These are phyloP conservation scores for Perizoma affinitatum DNA, from an alignment of 2,888 invertebrate species.

Conservation along the genomic window DNA sequence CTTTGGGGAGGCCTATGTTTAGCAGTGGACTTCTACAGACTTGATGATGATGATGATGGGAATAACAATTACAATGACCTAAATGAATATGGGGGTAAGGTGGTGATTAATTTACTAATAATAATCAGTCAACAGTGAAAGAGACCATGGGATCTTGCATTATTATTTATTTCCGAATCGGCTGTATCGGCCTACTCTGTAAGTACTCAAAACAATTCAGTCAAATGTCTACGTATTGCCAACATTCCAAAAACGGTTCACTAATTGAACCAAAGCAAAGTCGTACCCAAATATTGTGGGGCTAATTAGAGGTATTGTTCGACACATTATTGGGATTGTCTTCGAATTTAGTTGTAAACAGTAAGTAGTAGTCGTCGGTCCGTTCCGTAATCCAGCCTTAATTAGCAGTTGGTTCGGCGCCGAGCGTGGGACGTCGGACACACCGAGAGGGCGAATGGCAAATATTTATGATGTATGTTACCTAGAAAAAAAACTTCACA, in stretches of 20 bases:
- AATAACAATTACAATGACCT: too few relatives aligned
- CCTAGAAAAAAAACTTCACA: too few relatives aligned
- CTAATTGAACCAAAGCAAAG: conserved; percentile 22
- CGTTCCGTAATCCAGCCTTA: conserved; percentile 78
- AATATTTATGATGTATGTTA: not conserved
- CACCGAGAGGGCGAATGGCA: conserved; percentile 38
- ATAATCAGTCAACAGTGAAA: too few relatives aligned
- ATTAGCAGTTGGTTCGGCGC: conserved; percentile 75
- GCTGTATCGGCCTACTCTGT: too few relatives aligned
- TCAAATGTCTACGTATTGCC: conserved; percentile 5
- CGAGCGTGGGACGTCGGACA: conserved; percentile 43
- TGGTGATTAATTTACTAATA: too few relatives aligned
- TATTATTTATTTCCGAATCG: too few relatives aligned
- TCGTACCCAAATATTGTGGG: conserved; percentile 48
- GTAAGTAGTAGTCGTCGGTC: conserved; percentile 71
- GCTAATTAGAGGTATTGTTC: conserved; percentile 68
- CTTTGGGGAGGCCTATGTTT: too few relatives aligned
- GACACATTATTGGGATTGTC: conserved; percentile 75
- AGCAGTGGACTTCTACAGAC: too few relatives aligned
- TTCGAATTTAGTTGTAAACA: conserved; percentile 75
- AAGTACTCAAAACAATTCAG: conserved; percentile 3
- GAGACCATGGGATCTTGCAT: too few relatives aligned
- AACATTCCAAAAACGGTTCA: conserved; percentile 9
- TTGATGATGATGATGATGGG: too few relatives aligned
- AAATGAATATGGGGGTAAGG: too few relatives aligned